Conservation (phyloP, 2,888 invertebrate genomes). For the Linyphia triangularis region DNA sequence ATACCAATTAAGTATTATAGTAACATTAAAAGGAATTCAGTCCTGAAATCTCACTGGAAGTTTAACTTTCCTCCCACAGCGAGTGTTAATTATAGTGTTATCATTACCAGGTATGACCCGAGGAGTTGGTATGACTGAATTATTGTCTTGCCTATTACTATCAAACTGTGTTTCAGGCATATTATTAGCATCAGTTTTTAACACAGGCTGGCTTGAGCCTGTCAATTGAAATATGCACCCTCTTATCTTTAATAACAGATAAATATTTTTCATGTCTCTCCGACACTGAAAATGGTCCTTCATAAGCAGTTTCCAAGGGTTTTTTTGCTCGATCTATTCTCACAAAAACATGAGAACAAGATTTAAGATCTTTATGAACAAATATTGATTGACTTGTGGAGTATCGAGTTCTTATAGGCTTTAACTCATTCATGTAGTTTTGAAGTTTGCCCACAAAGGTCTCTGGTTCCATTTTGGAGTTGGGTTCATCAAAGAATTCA, state of each 20-base stretch:
- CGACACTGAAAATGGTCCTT: conserved; percentile 16
- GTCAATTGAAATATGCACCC: neutral
- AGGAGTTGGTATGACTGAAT: too few species aligned
- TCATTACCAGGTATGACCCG: conserved; percentile 4
- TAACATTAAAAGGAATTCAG: too few species aligned
- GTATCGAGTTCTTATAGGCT: neutral
- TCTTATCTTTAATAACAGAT: neutral
- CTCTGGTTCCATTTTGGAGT: neutral
- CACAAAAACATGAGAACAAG: too few species aligned
- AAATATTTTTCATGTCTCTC: neutral
- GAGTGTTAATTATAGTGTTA: neutral
- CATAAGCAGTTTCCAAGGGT: neutral
- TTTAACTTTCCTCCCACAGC: neutral
- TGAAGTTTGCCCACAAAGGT: conserved; percentile 6
- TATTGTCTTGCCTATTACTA: too few species aligned
- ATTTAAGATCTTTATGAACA: too few species aligned
- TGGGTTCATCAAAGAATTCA: neutral
- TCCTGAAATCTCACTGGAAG: neutral
- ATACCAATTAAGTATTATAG: too few species aligned
- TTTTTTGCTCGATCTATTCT: too few species aligned
- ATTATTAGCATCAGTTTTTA: too few species aligned
- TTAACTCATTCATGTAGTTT: conserved; percentile 1
- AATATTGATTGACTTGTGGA: too few species aligned
- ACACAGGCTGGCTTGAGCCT: too few species aligned
- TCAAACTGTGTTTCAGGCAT: too few species aligned